A percentile compares a stretch with the other conserved stretches of the same genome.
Evolutionary conservation across 2,888 invertebrate species (phyloP).

Genomic region (Nomada flava): DNA sequence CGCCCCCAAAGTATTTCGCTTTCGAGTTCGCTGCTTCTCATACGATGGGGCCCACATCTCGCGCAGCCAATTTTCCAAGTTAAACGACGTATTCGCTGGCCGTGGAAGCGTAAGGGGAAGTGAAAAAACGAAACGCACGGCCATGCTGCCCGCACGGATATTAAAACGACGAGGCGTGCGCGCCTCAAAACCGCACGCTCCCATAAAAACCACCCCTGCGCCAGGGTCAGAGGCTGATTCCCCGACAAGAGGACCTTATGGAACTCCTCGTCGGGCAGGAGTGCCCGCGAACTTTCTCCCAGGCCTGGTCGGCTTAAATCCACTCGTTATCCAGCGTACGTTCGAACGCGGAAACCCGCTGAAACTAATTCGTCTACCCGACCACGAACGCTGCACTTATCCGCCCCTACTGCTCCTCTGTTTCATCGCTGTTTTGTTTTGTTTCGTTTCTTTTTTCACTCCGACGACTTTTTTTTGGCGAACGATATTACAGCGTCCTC

Average conservation of each 20-base stretch:
- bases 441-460: background rate
- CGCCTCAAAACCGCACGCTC: background rate
- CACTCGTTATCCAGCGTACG: conserved; percentile 42
- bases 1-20: conserved; percentile 51
- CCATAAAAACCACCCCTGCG: conserved; percentile 20
- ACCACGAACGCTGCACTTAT: conserved; percentile 46
- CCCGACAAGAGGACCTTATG: conserved; percentile 36
- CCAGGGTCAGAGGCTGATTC: conserved; percentile 35
- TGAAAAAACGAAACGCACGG: background rate
- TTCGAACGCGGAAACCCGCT: conserved; percentile 52
- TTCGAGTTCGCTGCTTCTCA: conserved; percentile 55
- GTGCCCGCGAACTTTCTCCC: conserved; percentile 43
- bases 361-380: conserved; percentile 64
- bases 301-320: conserved; percentile 56
- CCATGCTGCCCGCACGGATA: conserved; percentile 32
- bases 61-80: conserved; percentile 61
- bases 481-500: background rate
- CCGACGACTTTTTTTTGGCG: background rate
- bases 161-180: conserved; percentile 55
- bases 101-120: background rate
- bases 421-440: background rate
- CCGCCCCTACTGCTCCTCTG: background rate
- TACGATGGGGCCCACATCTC: conserved; percentile 10
- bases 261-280: conserved; percentile 22
- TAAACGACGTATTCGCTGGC: conserved; percentile 60